Evolutionary conservation across 2,797 vertebrate genomes (phyloP).

Genomic region (Dendrocincla tyrannina): DNA sequence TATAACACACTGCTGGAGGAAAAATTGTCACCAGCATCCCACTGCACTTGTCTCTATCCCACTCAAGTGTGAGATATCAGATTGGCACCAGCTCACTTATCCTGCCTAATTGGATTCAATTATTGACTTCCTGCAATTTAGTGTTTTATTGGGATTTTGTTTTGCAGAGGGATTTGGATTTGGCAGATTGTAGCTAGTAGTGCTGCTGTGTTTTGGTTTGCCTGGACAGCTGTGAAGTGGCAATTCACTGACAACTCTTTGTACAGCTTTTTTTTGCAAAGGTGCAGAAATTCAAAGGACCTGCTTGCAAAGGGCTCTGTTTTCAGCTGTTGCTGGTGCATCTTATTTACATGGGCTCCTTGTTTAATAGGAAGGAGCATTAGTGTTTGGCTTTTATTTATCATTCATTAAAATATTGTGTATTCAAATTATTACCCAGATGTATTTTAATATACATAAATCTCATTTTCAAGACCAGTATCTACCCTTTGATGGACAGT

Average conservation of each 20-base stretch:
- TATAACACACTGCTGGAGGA: neutral
- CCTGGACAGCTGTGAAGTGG: neutral
- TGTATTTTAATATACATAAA: neutral
- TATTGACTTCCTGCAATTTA: conserved; percentile 25
- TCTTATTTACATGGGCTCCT: neutral
- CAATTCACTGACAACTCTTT: neutral
- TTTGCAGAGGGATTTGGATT: neutral
- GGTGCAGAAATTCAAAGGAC: neutral
- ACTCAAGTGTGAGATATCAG: conserved; percentile 2
- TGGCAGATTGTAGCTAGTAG: neutral
- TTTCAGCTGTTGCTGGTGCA: neutral
- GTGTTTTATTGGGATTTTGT: neutral
- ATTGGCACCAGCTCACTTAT: conserved; percentile 21
- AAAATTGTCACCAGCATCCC: conserved; percentile 5
- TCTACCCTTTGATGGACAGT: neutral
- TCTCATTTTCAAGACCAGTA: neutral
- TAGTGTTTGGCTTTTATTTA: neutral
- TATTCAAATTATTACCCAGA: neutral
- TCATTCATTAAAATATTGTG: neutral
- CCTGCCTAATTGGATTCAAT: conserved; percentile 36
- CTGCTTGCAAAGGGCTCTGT: neutral
- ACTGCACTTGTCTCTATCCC: conserved; percentile 1
- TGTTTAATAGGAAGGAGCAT: neutral
- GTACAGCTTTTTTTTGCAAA: neutral
- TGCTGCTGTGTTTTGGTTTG: neutral